Conservation (phyloP, 2,888 invertebrate species). For the Papilio gigon region DNA sequence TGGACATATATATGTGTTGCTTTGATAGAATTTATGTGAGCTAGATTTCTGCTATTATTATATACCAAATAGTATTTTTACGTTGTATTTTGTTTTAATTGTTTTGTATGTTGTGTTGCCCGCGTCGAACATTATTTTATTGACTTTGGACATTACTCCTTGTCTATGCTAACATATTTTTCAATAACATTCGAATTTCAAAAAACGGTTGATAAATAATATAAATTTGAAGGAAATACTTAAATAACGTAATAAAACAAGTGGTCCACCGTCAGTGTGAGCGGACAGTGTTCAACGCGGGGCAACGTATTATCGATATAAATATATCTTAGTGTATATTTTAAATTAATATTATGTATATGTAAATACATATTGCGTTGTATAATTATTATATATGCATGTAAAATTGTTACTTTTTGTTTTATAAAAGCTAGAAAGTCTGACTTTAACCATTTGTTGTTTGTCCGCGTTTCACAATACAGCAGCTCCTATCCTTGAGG, state of each 20-base stretch:
- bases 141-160: slow-evolving; percentile 28
- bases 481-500: slow-evolving; percentile 38
- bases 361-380: slow-evolving; percentile 80
- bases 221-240: not conserved
- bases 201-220: slow-evolving; percentile 18
- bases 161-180: too few relatives aligned
- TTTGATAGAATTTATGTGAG: slow-evolving; percentile 79
- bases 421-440: slow-evolving; percentile 79
- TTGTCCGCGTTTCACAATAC: slow-evolving; percentile 70
- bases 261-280: slow-evolving; percentile 45
- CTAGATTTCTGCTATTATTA: slow-evolving; percentile 79
- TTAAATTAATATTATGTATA: slow-evolving; percentile 78
- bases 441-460: slow-evolving; percentile 80
- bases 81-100: slow-evolving; percentile 78
- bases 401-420: slow-evolving; percentile 78
- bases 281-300: slow-evolving; percentile 44
- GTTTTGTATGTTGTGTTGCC: slow-evolving; percentile 69
- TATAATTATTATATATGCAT: slow-evolving; percentile 74
- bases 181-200: too few relatives aligned
- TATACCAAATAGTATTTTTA: slow-evolving; percentile 83
- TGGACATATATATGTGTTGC: slow-evolving; percentile 66
- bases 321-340: slow-evolving; percentile 78
- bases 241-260: slow-evolving; percentile 19
- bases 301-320: slow-evolving; percentile 68
- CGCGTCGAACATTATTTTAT: slow-evolving; percentile 43